Evolutionary conservation across 2,888 invertebrate genomes (phyloP), one percentile per base, ranked within the genome.

Genomic region (Torymus tubicola): DNA sequence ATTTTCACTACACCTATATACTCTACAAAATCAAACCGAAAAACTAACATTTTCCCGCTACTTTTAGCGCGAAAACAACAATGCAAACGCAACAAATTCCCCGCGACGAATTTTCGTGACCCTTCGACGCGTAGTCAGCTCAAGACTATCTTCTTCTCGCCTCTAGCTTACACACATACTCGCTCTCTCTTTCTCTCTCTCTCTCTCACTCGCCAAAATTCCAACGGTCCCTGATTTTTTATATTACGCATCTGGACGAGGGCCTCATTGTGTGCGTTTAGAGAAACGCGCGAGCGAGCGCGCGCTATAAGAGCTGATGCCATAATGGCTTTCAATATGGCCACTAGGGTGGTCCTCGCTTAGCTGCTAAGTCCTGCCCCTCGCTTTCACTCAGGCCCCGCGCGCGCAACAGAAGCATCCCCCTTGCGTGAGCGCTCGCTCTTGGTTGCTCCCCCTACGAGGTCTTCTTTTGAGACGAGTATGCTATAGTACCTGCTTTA

Each of bases 301-400:
- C n/a, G n/a, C n/a, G n/a, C n/a, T n/a, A 79, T 79, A 76, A 81
- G 64, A 81, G 81, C 84, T 85, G 85, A 84, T 86, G 89, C 89
- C 90, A 88, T 89, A 85, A 85, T 88, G 87, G 42, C 82, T 85
- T 85, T 82, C 86, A 88, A 85, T 86, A 90, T 90, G 89, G 90
- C 90, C 87, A 87, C 87, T 87, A 88, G 90, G 90, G 90, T 90
- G 90, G 88, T 88, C 88, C 90, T 88, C 84, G 85, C 13, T 11
- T 57, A 14, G 13, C 57, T 12, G 80, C 60, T 83, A 86, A 84
- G 89, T 86, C 88, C 90, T 87, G 90, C 90, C 90, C 88, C 87
- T 83, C 83, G 18, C 82, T 79, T 78, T 81, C 82, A 69, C 72
- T 79, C 21, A 84, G 84, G 84, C 85, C 86, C 85, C 83, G 81